These are phyloP conservation scores for Geothlypis trichas DNA, from an alignment of 2,113 vertebrate species.

Conservation along the genomic window DNA sequence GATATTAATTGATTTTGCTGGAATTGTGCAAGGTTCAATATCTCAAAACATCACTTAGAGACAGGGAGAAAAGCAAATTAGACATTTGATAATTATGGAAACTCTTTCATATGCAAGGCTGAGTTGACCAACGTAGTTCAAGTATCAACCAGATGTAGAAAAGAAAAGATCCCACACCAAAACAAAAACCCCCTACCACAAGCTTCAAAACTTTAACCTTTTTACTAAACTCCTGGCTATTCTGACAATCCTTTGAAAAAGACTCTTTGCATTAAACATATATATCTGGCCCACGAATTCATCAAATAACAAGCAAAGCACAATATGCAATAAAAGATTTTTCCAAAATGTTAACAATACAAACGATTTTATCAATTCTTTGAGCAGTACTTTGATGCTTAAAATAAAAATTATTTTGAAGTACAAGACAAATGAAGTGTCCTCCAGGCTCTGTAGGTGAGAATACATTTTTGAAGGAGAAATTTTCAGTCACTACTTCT, in stretches of 20 bases:
- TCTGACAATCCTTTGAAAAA: background rate
- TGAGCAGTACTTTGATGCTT: background rate
- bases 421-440: background rate
- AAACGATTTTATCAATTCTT: background rate
- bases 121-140: background rate
- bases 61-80: background rate
- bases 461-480: background rate
- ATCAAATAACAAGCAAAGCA: background rate
- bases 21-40: background rate
- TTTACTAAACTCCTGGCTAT: background rate
- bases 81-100: background rate
- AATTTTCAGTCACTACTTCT: background rate
- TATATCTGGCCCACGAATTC: background rate
- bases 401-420: background rate
- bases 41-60: background rate
- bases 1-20: background rate
- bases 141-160: background rate
- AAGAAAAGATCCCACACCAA: background rate
- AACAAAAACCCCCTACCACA: rapidly evolving
- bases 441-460: background rate
- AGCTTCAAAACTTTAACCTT: background rate
- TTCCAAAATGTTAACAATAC: background rate
- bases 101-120: background rate
- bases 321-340: background rate
- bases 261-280: background rate